Percentiles rank a stretch among this genome's conserved stretches.
Conservation (phyloP, 2,888 invertebrate genomes). For the Augochlorella aurata region DNA sequence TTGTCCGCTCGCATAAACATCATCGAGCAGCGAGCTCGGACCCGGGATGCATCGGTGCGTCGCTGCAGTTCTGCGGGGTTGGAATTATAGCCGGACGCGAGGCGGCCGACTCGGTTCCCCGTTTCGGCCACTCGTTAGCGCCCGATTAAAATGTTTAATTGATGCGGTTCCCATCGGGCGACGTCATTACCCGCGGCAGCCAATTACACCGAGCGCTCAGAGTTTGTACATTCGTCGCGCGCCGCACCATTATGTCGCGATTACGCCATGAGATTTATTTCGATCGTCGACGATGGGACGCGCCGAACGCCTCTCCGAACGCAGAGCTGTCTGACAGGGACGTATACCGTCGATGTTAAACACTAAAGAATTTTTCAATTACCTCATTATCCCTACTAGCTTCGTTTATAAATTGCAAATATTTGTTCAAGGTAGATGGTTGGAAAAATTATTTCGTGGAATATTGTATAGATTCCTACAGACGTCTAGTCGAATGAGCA, state of each 20-base stretch:
- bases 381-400: no score
- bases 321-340: neutral
- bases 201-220: conserved; percentile 48
- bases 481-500: no score
- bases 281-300: neutral
- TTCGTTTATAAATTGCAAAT: no score
- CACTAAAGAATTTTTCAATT: no score
- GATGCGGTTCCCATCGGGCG: conserved; percentile 40
- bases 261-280: conserved; percentile 29
- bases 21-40: neutral
- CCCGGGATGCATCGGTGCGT: neutral
- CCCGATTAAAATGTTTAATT: conserved; percentile 57
- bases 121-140: conserved; percentile 42
- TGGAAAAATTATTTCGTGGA: no score
- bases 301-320: neutral
- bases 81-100: conserved; percentile 32
- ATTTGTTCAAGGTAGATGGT: no score
- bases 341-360: neutral
- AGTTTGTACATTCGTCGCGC: conserved; percentile 21
- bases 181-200: conserved; percentile 45
- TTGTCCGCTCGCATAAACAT: neutral
- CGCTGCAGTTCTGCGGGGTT: conserved; percentile 21
- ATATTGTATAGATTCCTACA: no score
- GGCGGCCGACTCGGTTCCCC: conserved; percentile 28
- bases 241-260: conserved; percentile 24